Percentiles rank a stretch among this genome's conserved stretches.
These are phyloP conservation scores for Homalodisca vitripennis DNA, from an alignment of 1,140 invertebrate species.

Conservation along the genomic window DNA sequence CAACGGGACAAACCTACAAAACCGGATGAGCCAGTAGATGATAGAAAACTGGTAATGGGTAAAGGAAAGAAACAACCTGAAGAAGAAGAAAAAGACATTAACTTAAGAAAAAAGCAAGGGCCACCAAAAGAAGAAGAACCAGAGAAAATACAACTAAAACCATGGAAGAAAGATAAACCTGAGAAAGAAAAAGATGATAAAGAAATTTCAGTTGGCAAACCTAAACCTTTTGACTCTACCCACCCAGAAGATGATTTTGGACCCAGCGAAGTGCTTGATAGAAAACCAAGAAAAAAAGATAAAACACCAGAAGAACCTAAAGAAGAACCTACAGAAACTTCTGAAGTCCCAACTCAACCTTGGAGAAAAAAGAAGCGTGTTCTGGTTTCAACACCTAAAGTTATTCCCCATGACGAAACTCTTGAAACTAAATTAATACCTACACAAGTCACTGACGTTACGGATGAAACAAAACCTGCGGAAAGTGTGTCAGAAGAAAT, in stretches of 20 bases:
- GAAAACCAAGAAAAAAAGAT: conserved; percentile 33
- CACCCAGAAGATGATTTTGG: conserved; percentile 28
- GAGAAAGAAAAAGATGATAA: conserved; percentile 27
- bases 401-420: conserved; percentile 17
- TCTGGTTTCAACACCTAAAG: conserved; percentile 16
- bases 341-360: neutral
- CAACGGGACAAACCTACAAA: conserved; percentile 42
- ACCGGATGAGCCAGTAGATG: conserved; percentile 42
- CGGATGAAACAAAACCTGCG: neutral
- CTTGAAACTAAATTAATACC: conserved; percentile 3
- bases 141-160: conserved; percentile 41
- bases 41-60: conserved; percentile 48
- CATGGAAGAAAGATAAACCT: conserved; percentile 37
- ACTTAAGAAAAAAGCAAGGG: conserved; percentile 50
- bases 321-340: neutral
- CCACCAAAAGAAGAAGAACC: conserved; percentile 42
- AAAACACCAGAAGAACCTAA: conserved; percentile 7
- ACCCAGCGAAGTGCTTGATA: conserved; percentile 23
- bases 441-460: neutral
- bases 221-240: conserved; percentile 34
- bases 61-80: conserved; percentile 46
- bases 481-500: neutral
- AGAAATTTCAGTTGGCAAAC: conserved; percentile 33
- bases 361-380: conserved; percentile 28
- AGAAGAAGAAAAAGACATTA: conserved; percentile 47